Conservation (phyloP, 2,888 invertebrate species). For the Artemia sinica region DNA sequence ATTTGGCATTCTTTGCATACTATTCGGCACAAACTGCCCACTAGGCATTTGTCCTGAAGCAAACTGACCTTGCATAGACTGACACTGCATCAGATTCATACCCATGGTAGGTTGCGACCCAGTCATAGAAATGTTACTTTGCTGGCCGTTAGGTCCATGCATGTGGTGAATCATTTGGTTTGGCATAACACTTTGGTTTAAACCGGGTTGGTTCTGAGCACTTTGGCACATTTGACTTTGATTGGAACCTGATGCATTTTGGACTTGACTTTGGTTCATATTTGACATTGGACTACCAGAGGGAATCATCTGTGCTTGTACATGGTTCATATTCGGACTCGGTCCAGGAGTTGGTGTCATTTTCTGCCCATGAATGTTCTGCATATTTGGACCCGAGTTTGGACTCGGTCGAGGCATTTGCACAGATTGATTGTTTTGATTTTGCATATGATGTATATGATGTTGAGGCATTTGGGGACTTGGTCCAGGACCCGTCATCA, state of each 20-base stretch:
- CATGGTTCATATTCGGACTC: not conserved
- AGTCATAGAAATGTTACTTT: not conserved
- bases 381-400: not conserved
- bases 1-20: constrained; percentile 13
- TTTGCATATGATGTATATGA: not conserved
- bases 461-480: constrained; percentile 10
- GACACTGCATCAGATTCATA: constrained; percentile 4
- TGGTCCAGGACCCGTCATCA: constrained; percentile 4
- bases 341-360: not conserved
- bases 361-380: not conserved
- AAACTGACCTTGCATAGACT: constrained; percentile 8
- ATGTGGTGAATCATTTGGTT: not conserved
- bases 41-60: not conserved
- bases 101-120: not conserved
- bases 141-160: not conserved
- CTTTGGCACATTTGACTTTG: constrained; percentile 8
- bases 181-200: constrained; percentile 5
- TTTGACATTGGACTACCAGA: not conserved
- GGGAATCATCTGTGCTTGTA: constrained; percentile 1
- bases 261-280: not conserved
- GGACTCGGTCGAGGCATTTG: constrained; percentile 9
- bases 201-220: not conserved
- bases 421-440: not conserved
- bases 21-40: constrained; percentile 9
- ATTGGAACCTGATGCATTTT: not conserved